Evolutionary conservation across 2,797 vertebrate species (phyloP).

Genomic region (Manis crassicaudata): DNA sequence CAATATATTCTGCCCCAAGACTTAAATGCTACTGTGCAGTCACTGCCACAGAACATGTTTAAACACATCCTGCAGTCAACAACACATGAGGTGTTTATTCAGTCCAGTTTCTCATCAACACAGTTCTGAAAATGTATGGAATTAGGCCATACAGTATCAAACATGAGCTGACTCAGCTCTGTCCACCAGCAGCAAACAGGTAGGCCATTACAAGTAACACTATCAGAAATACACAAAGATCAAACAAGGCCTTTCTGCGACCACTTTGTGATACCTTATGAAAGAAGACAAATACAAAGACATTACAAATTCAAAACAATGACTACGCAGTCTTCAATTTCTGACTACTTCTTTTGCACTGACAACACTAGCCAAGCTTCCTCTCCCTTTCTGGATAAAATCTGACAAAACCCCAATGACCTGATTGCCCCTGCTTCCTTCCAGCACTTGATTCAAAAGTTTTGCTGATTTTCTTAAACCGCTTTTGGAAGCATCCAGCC

Average conservation of each 20-base stretch:
- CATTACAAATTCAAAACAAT: neutral
- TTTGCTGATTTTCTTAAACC: neutral
- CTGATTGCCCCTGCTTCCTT: neutral
- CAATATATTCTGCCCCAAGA: neutral
- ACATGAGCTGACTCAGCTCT: neutral
- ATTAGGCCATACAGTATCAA: neutral
- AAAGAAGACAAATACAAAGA: neutral
- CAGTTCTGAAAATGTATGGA: neutral
- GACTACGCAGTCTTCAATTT: neutral
- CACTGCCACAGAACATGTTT: neutral
- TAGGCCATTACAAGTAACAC: neutral
- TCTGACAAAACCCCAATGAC: neutral
- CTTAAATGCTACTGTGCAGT: neutral
- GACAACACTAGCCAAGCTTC: neutral
- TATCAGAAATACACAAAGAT: neutral
- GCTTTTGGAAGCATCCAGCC: neutral
- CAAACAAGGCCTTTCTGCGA: neutral
- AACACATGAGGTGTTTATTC: neutral
- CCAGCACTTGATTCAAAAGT: neutral
- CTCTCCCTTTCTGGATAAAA: neutral
- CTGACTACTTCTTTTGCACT: neutral
- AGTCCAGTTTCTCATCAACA: neutral
- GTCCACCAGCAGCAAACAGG: accelerated
- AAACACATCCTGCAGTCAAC: neutral
- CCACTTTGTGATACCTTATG: neutral